Evolutionary conservation across 2,113 vertebrate species (phyloP), one percentile per base, ranked within the genome.

Genomic region (Marmota flaviventris): DNA sequence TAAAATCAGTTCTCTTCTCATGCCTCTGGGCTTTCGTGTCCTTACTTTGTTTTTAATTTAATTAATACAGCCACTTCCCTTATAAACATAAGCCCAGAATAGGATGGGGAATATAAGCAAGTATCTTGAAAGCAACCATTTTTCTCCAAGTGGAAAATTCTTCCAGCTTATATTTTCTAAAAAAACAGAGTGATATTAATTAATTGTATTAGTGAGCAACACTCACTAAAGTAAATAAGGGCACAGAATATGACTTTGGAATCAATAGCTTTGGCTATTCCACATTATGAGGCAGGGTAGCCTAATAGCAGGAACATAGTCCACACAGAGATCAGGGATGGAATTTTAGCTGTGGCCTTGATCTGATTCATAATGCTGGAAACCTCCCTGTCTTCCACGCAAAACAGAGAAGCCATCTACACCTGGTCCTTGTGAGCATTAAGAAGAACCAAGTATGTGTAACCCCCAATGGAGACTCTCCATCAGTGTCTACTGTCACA

Each of bases 21-120:
- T 86, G 81, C 12, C 37, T 90, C 9, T 34, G 34, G 24, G 6
- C 0, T 73, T 93, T 39, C 34, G 2, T 78, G 72, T 5, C 16
- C 95, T 82, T 92, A 90, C 22, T 93, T 96, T 93, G 39, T 73
- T 95, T 94, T 97, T 18, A 78, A 86, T 89, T 95, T 93, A 94
- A 95, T 94, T 77, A 69, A 89, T 48, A 85, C 90, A 45, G 10
- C 51, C 2, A 61, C 32, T 65, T 91, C 3, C 51, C 25, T 72
- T 85, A 89, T 8, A 95, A 37, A 76, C 45, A 85, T 14, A 67
- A 95, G 3, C 13, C 25, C 18, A 92, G 56, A 85, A 25, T 85
- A 67, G 39, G 25, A 39, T 45, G 17, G 24, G 12, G 4, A 2
- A 73, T 58, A 73, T 67, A 89, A 53, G 11, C 27, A 65, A 65